Base-by-base conservation (phyloP, 2,888 invertebrate species). In the Amblyteles armatorius region DNA sequence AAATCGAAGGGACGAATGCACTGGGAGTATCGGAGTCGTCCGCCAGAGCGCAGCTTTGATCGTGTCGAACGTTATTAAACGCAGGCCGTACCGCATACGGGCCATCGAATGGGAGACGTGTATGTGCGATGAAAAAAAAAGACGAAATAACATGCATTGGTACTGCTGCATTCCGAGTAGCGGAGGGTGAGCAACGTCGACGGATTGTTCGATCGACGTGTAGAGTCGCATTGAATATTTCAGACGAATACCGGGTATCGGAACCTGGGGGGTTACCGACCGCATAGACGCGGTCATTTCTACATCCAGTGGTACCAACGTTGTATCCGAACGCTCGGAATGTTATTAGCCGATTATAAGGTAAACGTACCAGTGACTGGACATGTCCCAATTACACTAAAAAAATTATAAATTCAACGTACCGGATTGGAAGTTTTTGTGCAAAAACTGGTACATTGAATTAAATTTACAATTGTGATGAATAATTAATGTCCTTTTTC, bases 221-320 rank as follows among this genome's bases (percentile, higher is more conserved):
- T 63, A 80, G 44, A 22, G 82, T 85, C 81, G 76, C 82, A 82
- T 79, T 87, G 81, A 88, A 88, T 88, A 85, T 88, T 88, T 87
- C 82, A 88, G 52, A 67, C 57, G 81, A 82, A 82, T 76, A 79
- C n/a, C 60, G 78, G 79, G 79, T 81, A 78, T 85, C 85, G 76
- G 65, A 67, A 81, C 36, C 77, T 67, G 52, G 68, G 85, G 85
- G 87, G 87, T 87, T 85, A 83, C 80, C 87, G 86, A 83, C 80
- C 83, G 29, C 29, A n/a, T 68, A 33, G 52, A 57, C 26, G 36
- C 68, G 26, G n/a, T 36, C 57, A 19, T 29, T 40, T 68, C 50
- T 33, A 26, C 72, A 40, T 19, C 16, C 36, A 22, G 33, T 11
- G 55, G 40, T 55, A 57, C 50, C 16, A 26, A 40, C 57, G 11